These are phyloP conservation scores for Cosmia pyralina DNA, from an alignment of 2,888 invertebrate genomes.

Conservation along the genomic window DNA sequence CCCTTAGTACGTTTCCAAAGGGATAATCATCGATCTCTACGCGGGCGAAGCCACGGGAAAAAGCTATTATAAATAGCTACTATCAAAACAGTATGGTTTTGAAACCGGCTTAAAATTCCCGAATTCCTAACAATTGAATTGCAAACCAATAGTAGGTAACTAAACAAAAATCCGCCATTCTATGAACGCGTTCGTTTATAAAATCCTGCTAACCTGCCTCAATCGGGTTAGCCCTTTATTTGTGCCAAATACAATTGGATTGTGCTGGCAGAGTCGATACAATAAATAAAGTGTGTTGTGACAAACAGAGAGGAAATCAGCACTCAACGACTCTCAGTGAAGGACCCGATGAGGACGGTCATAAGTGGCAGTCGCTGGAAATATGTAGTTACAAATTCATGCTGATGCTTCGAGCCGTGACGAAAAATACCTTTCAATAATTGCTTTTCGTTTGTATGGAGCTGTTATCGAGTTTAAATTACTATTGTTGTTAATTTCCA, in stretches of 20 bases:
- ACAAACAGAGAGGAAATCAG: slow-evolving; percentile 54
- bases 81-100: no score
- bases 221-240: slow-evolving; percentile 38
- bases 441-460: slow-evolving; percentile 25
- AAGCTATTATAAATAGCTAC: not conserved
- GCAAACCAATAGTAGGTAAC: not conserved
- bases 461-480: slow-evolving; percentile 14
- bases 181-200: slow-evolving; percentile 16
- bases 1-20: not conserved
- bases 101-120: not conserved
- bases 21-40: not conserved
- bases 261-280: slow-evolving; percentile 23
- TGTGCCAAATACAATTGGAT: slow-evolving; percentile 36
- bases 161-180: slow-evolving; percentile 10
- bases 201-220: slow-evolving; percentile 9
- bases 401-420: slow-evolving; percentile 6
- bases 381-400: slow-evolving; percentile 44
- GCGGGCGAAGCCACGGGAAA: not conserved
- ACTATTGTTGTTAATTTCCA: slow-evolving; percentile 13
- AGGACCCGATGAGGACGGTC: slow-evolving; percentile 19
- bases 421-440: slow-evolving; percentile 11
- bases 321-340: slow-evolving; percentile 38
- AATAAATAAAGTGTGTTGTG: slow-evolving; percentile 47
- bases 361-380: slow-evolving; percentile 18
- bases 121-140: not conserved